Evolutionary conservation across 2,888 invertebrate genomes (phyloP).

Genomic region (Baccha elongata): DNA sequence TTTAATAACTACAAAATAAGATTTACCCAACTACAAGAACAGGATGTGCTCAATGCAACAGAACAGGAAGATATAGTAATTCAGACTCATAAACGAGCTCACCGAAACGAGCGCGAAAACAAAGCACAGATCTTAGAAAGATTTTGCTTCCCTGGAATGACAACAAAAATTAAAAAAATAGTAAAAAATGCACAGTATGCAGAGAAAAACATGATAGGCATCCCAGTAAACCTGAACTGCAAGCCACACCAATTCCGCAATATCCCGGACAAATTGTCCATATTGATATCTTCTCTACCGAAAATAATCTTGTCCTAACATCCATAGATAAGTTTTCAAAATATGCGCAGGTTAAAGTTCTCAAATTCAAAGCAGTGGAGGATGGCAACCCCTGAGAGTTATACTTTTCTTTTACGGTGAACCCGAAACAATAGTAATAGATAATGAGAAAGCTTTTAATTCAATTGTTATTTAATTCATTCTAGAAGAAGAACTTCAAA

Average conservation of each 20-base stretch:
- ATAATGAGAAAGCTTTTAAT: neutral
- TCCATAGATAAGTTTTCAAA: constrained; percentile 7
- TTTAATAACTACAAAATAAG: constrained; percentile 10
- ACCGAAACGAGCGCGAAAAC: constrained; percentile 54
- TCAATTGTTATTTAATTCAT: neutral
- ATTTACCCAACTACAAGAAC: constrained; percentile 39
- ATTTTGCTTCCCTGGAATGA: constrained; percentile 40
- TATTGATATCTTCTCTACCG: neutral
- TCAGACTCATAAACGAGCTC: constrained; percentile 52
- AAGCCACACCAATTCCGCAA: constrained; percentile 50
- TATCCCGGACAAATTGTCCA: constrained; percentile 60
- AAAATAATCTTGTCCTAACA: neutral
- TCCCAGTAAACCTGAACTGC: constrained; percentile 43
- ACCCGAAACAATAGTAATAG: neutral
- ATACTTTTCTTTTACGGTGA: neutral
- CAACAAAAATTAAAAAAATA: constrained; percentile 33
- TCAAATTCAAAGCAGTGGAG: constrained; percentile 23
- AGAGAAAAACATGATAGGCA: constrained; percentile 53
- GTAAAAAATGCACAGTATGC: constrained; percentile 63
- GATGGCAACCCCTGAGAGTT: neutral
- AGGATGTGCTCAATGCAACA: constrained; percentile 36
- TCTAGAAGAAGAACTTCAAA: neutral
- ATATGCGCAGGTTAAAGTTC: constrained; percentile 12
- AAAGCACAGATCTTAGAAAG: constrained; percentile 55
- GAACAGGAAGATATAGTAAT: constrained; percentile 49